phyloP scores from a whole-genome alignment of 2,888 invertebrate species.

The Andrena dorsata region DNA sequence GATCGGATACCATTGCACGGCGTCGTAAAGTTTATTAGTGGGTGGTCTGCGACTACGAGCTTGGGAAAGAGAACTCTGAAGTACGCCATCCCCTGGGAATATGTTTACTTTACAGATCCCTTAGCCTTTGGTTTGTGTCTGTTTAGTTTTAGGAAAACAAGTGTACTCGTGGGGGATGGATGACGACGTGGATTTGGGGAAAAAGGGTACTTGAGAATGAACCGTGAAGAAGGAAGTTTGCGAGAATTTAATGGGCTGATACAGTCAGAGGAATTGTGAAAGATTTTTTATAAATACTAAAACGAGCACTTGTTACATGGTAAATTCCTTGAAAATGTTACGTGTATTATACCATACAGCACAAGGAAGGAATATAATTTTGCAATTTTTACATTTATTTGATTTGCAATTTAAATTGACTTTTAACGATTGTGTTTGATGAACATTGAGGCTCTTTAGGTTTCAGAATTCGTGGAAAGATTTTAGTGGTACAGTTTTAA shows the following conservation, averaged over 20 bases:
- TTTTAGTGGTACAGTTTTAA: too few relatives aligned
- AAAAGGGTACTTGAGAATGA: not conserved
- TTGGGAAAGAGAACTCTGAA: not conserved
- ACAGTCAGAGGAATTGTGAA: not conserved
- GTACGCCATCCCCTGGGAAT: not conserved
- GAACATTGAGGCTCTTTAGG: too few relatives aligned
- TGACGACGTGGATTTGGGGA: not conserved
- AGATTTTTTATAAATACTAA: not conserved
- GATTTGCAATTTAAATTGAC: too few relatives aligned
- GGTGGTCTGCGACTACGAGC: not conserved
- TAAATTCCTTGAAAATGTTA: too few relatives aligned
- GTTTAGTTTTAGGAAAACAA: constrained; percentile 5
- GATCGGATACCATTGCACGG: not conserved
- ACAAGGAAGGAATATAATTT: too few relatives aligned
- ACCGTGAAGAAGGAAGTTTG: not conserved
- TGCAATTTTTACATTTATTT: too few relatives aligned
- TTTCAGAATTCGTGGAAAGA: too few relatives aligned
- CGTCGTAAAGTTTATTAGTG: constrained; percentile 6
- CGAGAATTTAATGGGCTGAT: not conserved
- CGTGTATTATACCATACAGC: too few relatives aligned
- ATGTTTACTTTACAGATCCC: constrained; percentile 3
- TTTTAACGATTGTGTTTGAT: too few relatives aligned
- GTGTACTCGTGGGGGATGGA: constrained; percentile 7
- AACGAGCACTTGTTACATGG: too few relatives aligned
- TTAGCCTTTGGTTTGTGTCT: constrained; percentile 1